phyloP scores from a whole-genome alignment of 2,888 invertebrate species.

The Torymus aiolomorphi region DNA sequence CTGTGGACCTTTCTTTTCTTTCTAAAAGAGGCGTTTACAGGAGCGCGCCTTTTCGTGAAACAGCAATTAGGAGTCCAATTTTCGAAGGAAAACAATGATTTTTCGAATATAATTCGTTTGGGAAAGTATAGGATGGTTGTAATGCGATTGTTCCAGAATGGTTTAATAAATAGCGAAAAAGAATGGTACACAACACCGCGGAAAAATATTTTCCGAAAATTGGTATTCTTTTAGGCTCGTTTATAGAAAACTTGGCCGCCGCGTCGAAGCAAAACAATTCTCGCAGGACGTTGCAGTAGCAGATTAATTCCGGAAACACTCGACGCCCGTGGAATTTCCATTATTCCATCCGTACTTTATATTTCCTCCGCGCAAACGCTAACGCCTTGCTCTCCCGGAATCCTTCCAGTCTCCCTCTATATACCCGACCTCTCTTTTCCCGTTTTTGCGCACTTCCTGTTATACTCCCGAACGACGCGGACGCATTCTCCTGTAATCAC shows the following conservation, averaged over 20 bases:
- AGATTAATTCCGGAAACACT: conserved; percentile 25
- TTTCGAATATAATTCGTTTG: no score
- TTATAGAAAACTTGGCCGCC: no score
- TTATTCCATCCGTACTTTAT: conserved; percentile 38
- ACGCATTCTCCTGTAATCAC: conserved; percentile 31
- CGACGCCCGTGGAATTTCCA: conserved; percentile 13
- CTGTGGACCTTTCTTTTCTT: not conserved
- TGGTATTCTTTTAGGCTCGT: no score
- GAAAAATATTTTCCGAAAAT: no score
- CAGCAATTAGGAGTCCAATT: no score
- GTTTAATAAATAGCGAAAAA: no score
- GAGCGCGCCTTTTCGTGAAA: no score
- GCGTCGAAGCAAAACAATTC: not conserved
- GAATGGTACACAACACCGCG: no score
- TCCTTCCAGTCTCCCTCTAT: conserved; percentile 13
- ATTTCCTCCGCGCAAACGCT: conserved; percentile 25
- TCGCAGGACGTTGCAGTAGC: not conserved
- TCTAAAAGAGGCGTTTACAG: no score
- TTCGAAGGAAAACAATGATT: no score
- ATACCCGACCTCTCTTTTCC: not conserved
- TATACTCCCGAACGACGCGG: not conserved
- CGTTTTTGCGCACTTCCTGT: conserved; percentile 23
- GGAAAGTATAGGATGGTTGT: no score
- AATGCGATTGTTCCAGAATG: no score
- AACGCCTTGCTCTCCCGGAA: not conserved